phyloP scores from a whole-genome alignment of 2,113 vertebrate genomes.

The Epinephelus moara region DNA sequence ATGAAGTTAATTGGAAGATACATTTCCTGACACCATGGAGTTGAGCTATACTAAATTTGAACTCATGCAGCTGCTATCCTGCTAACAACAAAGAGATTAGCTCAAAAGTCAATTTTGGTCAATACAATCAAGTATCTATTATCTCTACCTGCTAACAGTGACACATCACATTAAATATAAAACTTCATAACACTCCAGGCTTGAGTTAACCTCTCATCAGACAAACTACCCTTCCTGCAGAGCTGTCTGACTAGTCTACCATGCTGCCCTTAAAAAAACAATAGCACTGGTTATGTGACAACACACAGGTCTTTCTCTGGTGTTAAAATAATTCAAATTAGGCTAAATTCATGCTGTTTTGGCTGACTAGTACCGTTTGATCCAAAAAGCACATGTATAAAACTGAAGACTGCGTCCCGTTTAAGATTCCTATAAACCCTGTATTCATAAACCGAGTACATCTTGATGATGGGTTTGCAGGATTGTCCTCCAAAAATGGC shows the following conservation, averaged over 20 bases:
- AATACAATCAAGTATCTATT: neutral
- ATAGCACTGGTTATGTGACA: neutral
- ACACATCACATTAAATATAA: neutral
- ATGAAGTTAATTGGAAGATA: neutral
- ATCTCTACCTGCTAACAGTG: neutral
- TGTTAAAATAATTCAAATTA: neutral
- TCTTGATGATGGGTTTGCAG: neutral
- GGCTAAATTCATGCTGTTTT: neutral
- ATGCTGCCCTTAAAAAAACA: neutral
- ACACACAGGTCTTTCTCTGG: neutral
- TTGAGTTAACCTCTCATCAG: neutral
- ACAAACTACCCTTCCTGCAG: neutral
- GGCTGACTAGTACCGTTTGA: neutral
- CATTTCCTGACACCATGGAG: neutral
- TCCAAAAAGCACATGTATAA: neutral
- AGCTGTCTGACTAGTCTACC: neutral
- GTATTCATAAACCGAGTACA: neutral
- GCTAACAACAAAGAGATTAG: neutral
- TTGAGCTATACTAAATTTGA: neutral
- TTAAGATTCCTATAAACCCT: neutral
- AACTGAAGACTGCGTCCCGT: neutral
- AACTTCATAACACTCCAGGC: neutral
- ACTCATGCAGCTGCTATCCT: neutral
- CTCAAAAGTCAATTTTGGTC: neutral
- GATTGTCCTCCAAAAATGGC: neutral